A percentile compares a stretch with the other conserved stretches of the same genome.
Evolutionary conservation across 2,113 vertebrate genomes (phyloP).

Genomic region (Xiphophorus hellerii): DNA sequence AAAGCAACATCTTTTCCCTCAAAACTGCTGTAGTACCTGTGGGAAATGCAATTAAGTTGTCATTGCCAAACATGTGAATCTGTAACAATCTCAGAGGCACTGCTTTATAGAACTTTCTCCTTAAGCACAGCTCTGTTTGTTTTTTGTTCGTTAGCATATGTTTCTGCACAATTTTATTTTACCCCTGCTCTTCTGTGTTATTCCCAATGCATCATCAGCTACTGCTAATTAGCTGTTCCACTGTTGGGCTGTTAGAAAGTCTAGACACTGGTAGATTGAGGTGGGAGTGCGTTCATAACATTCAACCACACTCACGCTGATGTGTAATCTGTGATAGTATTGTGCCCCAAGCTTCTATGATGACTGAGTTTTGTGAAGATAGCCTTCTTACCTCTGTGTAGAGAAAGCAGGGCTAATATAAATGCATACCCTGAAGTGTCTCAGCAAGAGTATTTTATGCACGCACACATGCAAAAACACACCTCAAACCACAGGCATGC

Average conservation of each 20-base stretch:
- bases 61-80: neutral
- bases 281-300: conserved; percentile 46
- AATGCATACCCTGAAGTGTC: conserved; percentile 27
- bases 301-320: conserved; percentile 41
- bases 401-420: conserved; percentile 60
- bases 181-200: conserved; percentile 28
- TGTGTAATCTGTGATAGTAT: conserved; percentile 50
- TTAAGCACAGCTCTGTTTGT: conserved; percentile 14
- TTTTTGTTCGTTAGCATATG: conserved; percentile 11
- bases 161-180: neutral
- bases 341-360: conserved; percentile 40
- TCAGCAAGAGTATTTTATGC: conserved; percentile 27
- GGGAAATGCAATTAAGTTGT: too few species aligned
- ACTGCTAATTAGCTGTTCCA: conserved; percentile 62
- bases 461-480: conserved; percentile 45
- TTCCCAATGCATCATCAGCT: conserved; percentile 48
- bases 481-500: conserved; percentile 26
- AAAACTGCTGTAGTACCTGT: too few species aligned
- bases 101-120: conserved; percentile 2
- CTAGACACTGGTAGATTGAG: conserved; percentile 56
- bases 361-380: conserved; percentile 60
- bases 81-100: neutral
- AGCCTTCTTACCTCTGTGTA: conserved; percentile 49
- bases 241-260: conserved; percentile 58
- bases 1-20: too few species aligned